These are phyloP conservation scores for Sarcophaga carnaria DNA, from an alignment of 2,888 invertebrate species.

Conservation along the genomic window DNA sequence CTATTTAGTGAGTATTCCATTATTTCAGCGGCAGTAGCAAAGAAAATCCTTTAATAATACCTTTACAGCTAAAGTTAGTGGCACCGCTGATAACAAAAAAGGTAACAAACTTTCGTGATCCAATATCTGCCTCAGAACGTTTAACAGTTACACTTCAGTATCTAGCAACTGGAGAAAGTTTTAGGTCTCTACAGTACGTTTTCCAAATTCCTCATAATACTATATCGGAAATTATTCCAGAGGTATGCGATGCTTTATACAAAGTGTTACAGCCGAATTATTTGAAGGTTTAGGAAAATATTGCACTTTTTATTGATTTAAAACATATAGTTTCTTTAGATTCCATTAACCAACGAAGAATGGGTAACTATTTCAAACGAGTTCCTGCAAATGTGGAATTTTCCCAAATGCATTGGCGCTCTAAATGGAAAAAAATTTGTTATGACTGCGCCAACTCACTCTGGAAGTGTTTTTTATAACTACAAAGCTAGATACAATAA, in stretches of 20 bases:
- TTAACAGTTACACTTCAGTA: slow-evolving; percentile 26
- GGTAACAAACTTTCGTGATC: neutral
- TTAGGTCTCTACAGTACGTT: slow-evolving; percentile 18
- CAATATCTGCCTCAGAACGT: slow-evolving; percentile 12
- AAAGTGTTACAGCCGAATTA: slow-evolving; percentile 19
- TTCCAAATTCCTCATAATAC: neutral
- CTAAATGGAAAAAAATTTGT: too few species aligned
- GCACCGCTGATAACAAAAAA: neutral
- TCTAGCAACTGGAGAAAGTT: slow-evolving; percentile 13
- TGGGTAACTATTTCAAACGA: slow-evolving; percentile 10
- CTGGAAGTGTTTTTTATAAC: too few species aligned
- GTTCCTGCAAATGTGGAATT: too few species aligned
- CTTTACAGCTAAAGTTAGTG: neutral
- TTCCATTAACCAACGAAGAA: slow-evolving; percentile 19
- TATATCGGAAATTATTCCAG: neutral
- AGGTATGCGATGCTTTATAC: slow-evolving; percentile 14
- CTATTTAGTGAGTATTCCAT: too few species aligned
- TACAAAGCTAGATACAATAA: too few species aligned
- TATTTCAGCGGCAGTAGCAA: neutral
- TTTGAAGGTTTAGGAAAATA: neutral
- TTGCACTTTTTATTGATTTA: neutral
- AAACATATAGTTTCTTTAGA: neutral
- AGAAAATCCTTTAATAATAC: too few species aligned
- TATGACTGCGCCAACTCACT: too few species aligned
- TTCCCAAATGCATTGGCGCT: too few species aligned